Percentiles rank a stretch among this genome's conserved stretches.
Evolutionary conservation across 2,797 vertebrate species (phyloP).

Genomic region (Psittacula derbiana): DNA sequence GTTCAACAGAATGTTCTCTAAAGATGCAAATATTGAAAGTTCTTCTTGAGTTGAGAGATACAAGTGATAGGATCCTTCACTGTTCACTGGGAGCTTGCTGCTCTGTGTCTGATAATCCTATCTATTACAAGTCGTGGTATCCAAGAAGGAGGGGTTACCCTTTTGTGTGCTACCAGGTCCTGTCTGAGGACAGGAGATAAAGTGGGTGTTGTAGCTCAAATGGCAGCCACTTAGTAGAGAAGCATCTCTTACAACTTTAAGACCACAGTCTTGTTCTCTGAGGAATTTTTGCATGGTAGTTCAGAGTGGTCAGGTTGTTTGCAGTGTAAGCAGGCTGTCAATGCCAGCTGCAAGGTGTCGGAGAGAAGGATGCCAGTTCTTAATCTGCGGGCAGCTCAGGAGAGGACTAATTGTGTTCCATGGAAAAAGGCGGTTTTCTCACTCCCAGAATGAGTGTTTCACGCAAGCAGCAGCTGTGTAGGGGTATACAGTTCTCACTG

Average conservation of each 20-base stretch:
- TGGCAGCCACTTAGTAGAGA: neutral
- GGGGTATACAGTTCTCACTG: accelerated
- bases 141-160: neutral
- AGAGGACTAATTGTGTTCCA: neutral
- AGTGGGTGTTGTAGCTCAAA: neutral
- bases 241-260: neutral
- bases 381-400: neutral
- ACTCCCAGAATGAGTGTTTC: neutral
- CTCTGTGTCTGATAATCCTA: conserved; percentile 37
- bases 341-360: neutral
- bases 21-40: neutral
- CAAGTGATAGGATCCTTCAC: neutral
- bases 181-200: conserved; percentile 53
- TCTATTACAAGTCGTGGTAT: neutral
- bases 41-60: neutral
- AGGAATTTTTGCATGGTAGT: neutral
- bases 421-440: neutral
- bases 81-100: neutral
- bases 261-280: neutral
- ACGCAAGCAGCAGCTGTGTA: neutral
- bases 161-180: neutral
- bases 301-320: neutral
- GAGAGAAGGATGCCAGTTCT: neutral
- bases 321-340: neutral
- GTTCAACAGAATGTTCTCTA: neutral